These are phyloP conservation scores for Gopherus evgoodei DNA, from an alignment of 2,113 vertebrate species.

Conservation along the genomic window DNA sequence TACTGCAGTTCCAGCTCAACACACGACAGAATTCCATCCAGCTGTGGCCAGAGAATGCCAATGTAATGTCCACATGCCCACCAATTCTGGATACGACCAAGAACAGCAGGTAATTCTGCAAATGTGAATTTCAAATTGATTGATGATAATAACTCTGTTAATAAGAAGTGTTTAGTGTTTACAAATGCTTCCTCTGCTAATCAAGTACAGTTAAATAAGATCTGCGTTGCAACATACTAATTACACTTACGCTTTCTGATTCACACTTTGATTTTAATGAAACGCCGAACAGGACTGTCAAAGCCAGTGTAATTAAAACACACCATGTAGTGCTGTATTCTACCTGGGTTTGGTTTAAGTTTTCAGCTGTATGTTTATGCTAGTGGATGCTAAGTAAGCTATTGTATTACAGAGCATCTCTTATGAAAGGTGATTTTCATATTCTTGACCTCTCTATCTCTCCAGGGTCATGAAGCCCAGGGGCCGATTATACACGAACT, in stretches of 20 bases:
- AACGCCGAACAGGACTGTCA: conserved; percentile 15
- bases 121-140: conserved; percentile 14
- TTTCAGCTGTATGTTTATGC: not conserved
- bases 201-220: conserved; percentile 38
- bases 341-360: conserved; percentile 3
- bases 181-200: conserved; percentile 10
- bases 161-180: conserved; percentile 56
- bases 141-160: conserved; percentile 22
- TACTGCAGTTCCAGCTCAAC: accelerated
- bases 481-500: not conserved
- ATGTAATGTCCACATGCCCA: accelerated
- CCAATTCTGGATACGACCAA: not conserved
- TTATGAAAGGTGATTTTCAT: not conserved
- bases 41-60: not conserved
- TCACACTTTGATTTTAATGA: conserved; percentile 47
- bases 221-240: conserved; percentile 47
- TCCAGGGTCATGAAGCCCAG: not conserved
- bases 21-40: not conserved
- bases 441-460: not conserved
- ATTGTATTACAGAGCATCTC: not conserved
- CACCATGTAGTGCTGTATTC: not conserved
- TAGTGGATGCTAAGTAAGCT: not conserved
- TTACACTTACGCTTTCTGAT: conserved; percentile 47
- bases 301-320: conserved; percentile 47
- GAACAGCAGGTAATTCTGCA: not conserved